Conservation (phyloP, 2,797 vertebrate genomes). For the Psittacula derbiana region DNA sequence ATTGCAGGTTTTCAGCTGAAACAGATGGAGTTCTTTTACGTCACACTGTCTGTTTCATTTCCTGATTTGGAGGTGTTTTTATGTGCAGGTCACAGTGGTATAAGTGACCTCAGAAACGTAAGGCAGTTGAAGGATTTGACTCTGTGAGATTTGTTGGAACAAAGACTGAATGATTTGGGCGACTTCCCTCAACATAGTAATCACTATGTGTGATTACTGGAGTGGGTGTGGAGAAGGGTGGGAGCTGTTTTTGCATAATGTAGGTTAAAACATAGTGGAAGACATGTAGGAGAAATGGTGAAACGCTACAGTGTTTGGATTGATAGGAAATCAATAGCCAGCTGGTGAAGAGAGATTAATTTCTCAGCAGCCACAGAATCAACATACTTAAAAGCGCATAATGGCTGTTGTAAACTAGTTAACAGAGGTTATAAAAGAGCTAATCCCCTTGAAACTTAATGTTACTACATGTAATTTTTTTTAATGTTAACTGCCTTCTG, state of each 20-base stretch:
- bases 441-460: background rate
- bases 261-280: background rate
- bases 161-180: background rate
- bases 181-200: background rate
- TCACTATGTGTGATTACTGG: background rate
- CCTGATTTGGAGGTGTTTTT: background rate
- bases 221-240: background rate
- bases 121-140: background rate
- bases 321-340: background rate
- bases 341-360: background rate
- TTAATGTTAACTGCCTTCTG: background rate
- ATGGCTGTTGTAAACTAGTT: background rate
- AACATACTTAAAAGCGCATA: background rate
- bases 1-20: background rate
- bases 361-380: background rate
- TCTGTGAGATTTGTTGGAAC: background rate
- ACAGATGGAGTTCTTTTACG: background rate
- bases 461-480: background rate
- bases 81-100: background rate
- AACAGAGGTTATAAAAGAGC: background rate
- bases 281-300: background rate
- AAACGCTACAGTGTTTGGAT: background rate
- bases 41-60: background rate
- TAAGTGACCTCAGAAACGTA: background rate
- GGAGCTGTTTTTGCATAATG: background rate